These are phyloP conservation scores for Trichosurus vulpecula DNA, from an alignment of 2,797 vertebrate genomes.

Conservation along the genomic window DNA sequence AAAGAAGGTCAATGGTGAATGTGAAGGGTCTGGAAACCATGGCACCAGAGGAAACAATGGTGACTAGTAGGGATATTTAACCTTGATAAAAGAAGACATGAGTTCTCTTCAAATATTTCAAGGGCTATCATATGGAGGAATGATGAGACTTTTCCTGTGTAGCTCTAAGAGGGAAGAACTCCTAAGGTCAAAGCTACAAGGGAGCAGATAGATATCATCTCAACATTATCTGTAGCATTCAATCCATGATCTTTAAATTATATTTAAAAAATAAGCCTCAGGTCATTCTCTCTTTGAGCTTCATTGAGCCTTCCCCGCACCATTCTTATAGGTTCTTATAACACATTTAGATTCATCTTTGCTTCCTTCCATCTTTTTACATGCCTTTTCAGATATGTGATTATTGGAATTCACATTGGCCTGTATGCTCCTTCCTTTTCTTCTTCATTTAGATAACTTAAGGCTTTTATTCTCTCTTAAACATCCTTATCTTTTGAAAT, in stretches of 20 bases:
- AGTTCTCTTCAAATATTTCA: neutral
- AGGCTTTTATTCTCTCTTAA: no score
- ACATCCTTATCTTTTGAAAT: no score
- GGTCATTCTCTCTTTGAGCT: no score
- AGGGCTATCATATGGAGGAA: slow-evolving; percentile 16
- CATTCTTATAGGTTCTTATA: no score
- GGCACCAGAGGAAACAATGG: neutral
- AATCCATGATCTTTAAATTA: neutral
- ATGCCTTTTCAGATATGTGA: no score
- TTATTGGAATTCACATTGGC: no score
- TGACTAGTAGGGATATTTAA: neutral
- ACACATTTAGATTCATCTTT: no score
- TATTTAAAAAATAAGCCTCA: no score
- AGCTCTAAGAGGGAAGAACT: neutral
- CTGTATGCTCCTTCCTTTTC: no score
- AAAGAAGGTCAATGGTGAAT: neutral
- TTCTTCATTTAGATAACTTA: no score
- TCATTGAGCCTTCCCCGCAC: no score
- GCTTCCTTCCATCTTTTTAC: no score
- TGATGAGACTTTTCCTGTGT: neutral
- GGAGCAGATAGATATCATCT: neutral
- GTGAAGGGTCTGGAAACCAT: slow-evolving; percentile 5
- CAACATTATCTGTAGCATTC: neutral
- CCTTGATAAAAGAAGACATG: neutral
- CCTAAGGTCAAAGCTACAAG: slow-evolving; percentile 4